Percentiles rank a stretch among this genome's conserved stretches.
These are phyloP conservation scores for Neostethus bicornis DNA, from an alignment of 2,797 vertebrate species.

Conservation along the genomic window DNA sequence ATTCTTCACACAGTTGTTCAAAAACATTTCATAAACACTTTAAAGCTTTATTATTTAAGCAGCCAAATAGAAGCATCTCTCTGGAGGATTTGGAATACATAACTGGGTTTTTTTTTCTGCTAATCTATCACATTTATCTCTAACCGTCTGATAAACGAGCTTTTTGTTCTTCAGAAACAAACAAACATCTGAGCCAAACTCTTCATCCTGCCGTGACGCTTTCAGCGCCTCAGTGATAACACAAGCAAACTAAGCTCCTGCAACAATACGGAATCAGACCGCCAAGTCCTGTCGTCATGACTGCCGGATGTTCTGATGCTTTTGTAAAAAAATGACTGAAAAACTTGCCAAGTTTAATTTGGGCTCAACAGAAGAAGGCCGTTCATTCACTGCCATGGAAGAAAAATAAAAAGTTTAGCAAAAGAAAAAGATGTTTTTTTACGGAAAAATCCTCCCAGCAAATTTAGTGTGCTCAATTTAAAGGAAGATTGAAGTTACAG, in stretches of 20 bases:
- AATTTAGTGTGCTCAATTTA: too few relatives aligned
- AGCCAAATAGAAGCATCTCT: too few relatives aligned
- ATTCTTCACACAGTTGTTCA: too few relatives aligned
- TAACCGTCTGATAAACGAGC: not conserved
- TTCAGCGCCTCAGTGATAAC: constrained; percentile 16
- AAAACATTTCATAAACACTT: too few relatives aligned
- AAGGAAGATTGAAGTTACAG: too few relatives aligned
- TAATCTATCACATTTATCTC: not conserved
- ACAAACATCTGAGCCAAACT: constrained; percentile 15
- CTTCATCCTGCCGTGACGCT: constrained; percentile 33
- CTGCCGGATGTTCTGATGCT: not conserved
- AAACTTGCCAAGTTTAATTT: constrained; percentile 8
- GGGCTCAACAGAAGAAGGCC: not conserved
- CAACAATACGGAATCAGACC: constrained; percentile 8
- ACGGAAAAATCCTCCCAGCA: too few relatives aligned
- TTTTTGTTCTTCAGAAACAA: constrained; percentile 10
- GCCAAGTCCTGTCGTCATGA: constrained; percentile 12
- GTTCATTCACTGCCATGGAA: too few relatives aligned
- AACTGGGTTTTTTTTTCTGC: too few relatives aligned
- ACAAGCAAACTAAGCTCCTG: constrained; percentile 18
- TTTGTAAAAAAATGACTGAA: constrained; percentile 10
- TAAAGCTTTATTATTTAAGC: too few relatives aligned
- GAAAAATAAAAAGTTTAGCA: too few relatives aligned
- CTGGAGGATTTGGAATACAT: too few relatives aligned
- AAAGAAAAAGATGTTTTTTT: too few relatives aligned